Conservation (phyloP, 2,797 vertebrate species). For the Centroberyx gerrardi region DNA sequence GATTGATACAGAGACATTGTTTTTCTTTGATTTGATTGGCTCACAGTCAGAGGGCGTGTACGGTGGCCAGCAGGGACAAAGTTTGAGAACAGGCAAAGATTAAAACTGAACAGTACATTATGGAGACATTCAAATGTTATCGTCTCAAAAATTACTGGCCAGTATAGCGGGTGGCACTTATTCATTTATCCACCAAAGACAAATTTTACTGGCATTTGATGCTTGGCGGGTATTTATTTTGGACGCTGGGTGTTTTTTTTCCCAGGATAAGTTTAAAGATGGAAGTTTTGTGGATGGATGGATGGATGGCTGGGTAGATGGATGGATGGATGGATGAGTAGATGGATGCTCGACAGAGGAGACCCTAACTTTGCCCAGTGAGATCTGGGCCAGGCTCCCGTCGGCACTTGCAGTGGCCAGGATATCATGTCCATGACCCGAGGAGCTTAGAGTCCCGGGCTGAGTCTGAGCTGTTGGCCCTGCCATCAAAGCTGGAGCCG, state of each 20-base stretch:
- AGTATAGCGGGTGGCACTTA: too few species aligned
- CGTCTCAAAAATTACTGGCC: too few species aligned
- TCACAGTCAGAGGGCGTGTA: neutral
- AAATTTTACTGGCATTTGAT: too few species aligned
- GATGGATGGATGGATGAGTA: neutral
- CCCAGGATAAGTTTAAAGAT: too few species aligned
- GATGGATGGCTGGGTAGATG: neutral
- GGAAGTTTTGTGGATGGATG: neutral
- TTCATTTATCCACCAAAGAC: too few species aligned
- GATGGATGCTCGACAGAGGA: neutral
- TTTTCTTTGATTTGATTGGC: neutral
- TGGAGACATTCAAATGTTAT: too few species aligned
- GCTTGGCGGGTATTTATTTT: too few species aligned
- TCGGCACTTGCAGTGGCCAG: neutral
- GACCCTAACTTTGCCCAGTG: neutral
- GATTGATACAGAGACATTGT: neutral
- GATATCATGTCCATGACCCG: neutral
- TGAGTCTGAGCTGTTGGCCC: constrained; percentile 26
- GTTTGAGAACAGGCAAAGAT: too few species aligned
- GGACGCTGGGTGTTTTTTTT: too few species aligned
- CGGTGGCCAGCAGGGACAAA: too few species aligned
- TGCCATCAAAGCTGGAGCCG: constrained; percentile 41
- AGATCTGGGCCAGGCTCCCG: neutral
- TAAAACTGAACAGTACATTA: too few species aligned
- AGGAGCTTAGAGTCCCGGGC: constrained; percentile 13